Conservation (phyloP, 2,113 vertebrate species). For the Tretioscincus oriximinensis region DNA sequence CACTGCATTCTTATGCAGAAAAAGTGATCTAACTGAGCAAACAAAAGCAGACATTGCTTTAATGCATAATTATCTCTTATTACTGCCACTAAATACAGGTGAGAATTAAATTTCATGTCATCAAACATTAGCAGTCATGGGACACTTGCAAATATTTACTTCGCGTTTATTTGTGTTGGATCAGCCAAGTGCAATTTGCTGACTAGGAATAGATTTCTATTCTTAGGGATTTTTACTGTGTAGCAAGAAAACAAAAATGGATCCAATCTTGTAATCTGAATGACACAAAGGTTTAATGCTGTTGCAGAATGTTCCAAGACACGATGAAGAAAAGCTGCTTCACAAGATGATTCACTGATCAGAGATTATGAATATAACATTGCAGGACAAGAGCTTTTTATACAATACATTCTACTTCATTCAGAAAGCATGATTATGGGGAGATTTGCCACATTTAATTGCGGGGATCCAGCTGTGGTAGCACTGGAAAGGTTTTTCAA, state of each 20-base stretch:
- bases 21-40: neutral
- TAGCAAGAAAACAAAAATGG: neutral
- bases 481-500: too few relatives aligned
- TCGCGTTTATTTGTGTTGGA: neutral
- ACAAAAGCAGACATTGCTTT: neutral
- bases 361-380: accelerated
- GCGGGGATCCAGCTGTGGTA: too few relatives aligned
- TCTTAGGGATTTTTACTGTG: neutral
- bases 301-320: too few relatives aligned
- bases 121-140: neutral
- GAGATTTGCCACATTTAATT: too few relatives aligned
- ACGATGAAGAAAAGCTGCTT: neutral
- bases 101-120: neutral
- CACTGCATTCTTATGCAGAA: neutral
- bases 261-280: neutral
- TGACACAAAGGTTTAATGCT: neutral
- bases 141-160: neutral
- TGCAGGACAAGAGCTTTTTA: neutral
- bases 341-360: neutral
- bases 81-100: neutral
- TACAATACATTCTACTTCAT: slow-evolving; percentile 16
- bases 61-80: neutral
- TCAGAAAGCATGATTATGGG: slow-evolving; percentile 12
- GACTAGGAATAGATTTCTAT: neutral
- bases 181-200: neutral